Base-by-base conservation (phyloP, 2,888 invertebrate genomes). In the Erebia palarica region DNA sequence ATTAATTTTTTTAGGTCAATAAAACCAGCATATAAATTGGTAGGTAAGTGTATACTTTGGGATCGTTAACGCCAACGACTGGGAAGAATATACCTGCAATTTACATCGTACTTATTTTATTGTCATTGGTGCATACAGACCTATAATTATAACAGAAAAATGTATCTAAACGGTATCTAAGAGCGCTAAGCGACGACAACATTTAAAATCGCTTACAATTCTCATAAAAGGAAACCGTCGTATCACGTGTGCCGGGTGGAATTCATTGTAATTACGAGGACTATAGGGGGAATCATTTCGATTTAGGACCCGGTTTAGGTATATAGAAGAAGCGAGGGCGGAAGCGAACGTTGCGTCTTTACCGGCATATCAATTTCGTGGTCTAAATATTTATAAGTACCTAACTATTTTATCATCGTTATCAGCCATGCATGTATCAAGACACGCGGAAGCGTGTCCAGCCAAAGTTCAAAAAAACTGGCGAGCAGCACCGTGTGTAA, bases 191-290 rank as follows among this genome's bases (percentile, higher is more conserved):
- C 63, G 63, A 63, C 18, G 49, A 49, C 21, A 49, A 63, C 63
- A 63, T 63, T 63, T 63, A 49, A 63, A 63, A 63, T 63, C 63
- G 63, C 47, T 63, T 63, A 63, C 63, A 63, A 63, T 63, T 63
- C 47, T 63, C 63, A 63, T 63, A 63, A 63, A 63, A 63, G 63
- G 63, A 63, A 63, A 63, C 63, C 63, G 21, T 63, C 63, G 63
- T 49, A 63, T 63, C 63, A 63, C 21, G 63, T 16, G 47, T 63
- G 49, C 16, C 49, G 63, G 63, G 63, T 49, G 49, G 49, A 63
- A 63, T 49, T 63, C 63, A 63, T 63, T 49, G 63, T 63, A 63
- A 63, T 63, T 63, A 55, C 55, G 55, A 55, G 55, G 16, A 63
- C 63, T 49, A 49, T 14, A 47, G 18, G 49, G 47, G 63, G 49